Evolutionary conservation across 2,888 invertebrate genomes (phyloP).

Genomic region (Torymus tubicola): DNA sequence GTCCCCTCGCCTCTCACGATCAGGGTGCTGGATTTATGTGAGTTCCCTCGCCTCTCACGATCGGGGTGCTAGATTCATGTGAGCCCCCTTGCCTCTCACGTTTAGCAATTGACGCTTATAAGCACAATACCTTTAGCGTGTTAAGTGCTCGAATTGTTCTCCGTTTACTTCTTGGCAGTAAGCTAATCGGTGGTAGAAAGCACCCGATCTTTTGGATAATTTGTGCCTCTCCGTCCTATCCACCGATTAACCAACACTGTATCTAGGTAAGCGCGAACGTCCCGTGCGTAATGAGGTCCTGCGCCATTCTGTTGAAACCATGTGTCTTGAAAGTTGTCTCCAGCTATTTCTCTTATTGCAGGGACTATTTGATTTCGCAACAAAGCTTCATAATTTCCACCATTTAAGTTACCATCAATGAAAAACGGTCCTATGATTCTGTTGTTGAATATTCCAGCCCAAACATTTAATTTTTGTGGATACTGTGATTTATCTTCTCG

Average conservation of each 20-base stretch:
- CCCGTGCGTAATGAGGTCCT: not conserved
- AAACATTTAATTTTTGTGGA: too few relatives aligned
- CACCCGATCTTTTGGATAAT: not conserved
- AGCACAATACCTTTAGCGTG: not conserved
- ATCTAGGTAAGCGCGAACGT: not conserved
- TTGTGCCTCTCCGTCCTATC: not conserved
- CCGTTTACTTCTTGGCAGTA: slow-evolving; percentile 4
- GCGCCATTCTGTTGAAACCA: not conserved
- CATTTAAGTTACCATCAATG: not conserved
- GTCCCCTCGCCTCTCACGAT: too few relatives aligned
- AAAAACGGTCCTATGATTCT: too few relatives aligned
- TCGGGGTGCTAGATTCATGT: not conserved
- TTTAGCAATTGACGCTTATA: not conserved
- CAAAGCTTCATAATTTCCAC: not conserved
- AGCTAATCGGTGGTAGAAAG: slow-evolving; percentile 8
- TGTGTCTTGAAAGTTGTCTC: not conserved
- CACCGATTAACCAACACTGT: not conserved
- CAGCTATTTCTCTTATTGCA: not conserved
- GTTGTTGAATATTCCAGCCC: too few relatives aligned
- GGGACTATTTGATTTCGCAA: slow-evolving; percentile 2
- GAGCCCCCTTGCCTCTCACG: not conserved
- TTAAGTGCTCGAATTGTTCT: not conserved
- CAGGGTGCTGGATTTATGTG: too few relatives aligned
- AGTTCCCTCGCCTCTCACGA: too few relatives aligned
- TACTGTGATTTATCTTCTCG: too few relatives aligned